Percentiles rank a stretch among this genome's conserved stretches.
Conservation (phyloP, 1,140 invertebrate genomes). For the Lepidurus apus region DNA sequence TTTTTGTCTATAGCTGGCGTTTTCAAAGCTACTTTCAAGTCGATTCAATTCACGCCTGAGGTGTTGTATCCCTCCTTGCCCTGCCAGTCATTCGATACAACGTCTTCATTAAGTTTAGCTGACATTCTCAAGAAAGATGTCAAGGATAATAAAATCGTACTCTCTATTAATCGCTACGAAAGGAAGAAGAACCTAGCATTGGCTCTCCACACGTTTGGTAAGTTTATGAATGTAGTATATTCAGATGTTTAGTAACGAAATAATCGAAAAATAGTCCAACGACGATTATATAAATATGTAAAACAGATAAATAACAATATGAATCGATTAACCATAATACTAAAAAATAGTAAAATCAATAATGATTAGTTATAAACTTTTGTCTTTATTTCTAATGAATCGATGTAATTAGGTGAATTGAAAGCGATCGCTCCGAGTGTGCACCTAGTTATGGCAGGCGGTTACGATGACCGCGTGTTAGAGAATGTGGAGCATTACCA, state of each 20-base stretch:
- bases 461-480: conserved; percentile 81
- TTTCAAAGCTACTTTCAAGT: conserved; percentile 76
- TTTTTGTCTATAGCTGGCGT: conserved; percentile 52
- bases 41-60: conserved; percentile 60
- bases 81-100: conserved; percentile 55
- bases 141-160: conserved; percentile 39
- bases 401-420: conserved; percentile 36
- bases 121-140: conserved; percentile 45
- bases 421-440: conserved; percentile 48
- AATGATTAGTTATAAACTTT: too few relatives aligned
- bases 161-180: conserved; percentile 97
- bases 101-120: background rate
- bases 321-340: too few relatives aligned
- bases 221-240: conserved; percentile 47
- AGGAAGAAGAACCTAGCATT: conserved; percentile 89
- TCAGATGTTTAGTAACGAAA: too few relatives aligned
- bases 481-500: conserved; percentile 87
- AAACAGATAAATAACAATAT: too few relatives aligned
- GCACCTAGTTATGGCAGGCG: conserved; percentile 91
- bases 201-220: conserved; percentile 71
- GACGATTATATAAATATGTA: too few relatives aligned
- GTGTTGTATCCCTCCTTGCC: conserved; percentile 94
- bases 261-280: too few relatives aligned
- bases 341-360: too few relatives aligned
- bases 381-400: conserved; percentile 12